Evolutionary conservation across 2,113 vertebrate species (phyloP), one percentile per base, ranked within the genome.

Genomic region (Lasiurus borealis): DNA sequence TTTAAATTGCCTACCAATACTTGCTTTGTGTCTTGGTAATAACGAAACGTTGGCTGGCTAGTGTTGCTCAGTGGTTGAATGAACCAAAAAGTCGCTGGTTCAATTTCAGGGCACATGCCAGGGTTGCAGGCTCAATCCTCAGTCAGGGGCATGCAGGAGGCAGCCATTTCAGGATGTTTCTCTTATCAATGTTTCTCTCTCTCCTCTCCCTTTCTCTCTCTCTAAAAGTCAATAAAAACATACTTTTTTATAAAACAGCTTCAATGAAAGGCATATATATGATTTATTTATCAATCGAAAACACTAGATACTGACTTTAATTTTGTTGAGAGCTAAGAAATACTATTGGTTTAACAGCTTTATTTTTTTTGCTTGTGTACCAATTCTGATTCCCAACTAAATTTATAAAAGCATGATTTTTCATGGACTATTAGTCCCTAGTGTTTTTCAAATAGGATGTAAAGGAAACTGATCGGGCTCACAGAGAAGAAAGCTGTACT

Each of bases 401-500:
- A 87, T 78, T 95, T 92, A 92, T 52, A 19, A 94, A 48, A 84
- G 44, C 34, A 52, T 77, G 21, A 87, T 73, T 93, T 87, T 90
- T 90, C 46, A 76, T 6, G 76, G n/a, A 72, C 50, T 71, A 31
- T 71, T 73, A 84, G 21, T 85, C 72, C 6, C 12, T 27, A 84
- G 15, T 73, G 19, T 64, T 86, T 95, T 93, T 85, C 27, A 91
- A 84, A 91, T 6, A 78, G n/a, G 36, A 44, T 57, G 54, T 68
- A 44, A 91, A 72, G 25, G 69, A 78, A 21, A 88, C 71, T 84
- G 62, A 87, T 1, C 78, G 36, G 16, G 31, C 46, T 87, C 46
- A 90, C 19, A 75, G 82, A 88, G 48, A 88, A 88, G 68, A 91
- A 90, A 88, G 27, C 21, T 75, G 7, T n/a, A 82, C 5, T 80